These are phyloP conservation scores for Habrosyne pyritoides DNA, from an alignment of 2,888 invertebrate genomes.

Conservation along the genomic window DNA sequence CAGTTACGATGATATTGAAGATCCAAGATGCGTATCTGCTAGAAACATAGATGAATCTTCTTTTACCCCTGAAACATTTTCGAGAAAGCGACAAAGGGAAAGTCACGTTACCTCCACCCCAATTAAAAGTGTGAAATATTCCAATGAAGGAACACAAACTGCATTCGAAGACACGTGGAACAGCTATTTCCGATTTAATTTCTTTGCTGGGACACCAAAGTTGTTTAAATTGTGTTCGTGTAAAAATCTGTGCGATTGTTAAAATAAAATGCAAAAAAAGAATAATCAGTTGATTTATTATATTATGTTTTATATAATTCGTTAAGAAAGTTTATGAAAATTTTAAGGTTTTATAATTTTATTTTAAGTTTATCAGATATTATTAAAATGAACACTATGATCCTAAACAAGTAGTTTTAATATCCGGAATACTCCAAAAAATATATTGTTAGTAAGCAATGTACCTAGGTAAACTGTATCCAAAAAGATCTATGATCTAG, in stretches of 20 bases:
- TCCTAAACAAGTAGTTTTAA: too few relatives aligned
- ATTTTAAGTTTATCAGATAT: too few relatives aligned
- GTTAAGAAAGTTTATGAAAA: not conserved
- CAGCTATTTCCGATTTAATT: not conserved
- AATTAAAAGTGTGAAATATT: not conserved
- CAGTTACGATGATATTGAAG: not conserved
- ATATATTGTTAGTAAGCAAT: too few relatives aligned
- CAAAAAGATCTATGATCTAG: too few relatives aligned
- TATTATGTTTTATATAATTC: not conserved
- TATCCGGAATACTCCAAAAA: too few relatives aligned
- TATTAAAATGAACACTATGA: too few relatives aligned
- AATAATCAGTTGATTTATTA: not conserved
- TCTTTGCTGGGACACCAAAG: constrained; percentile 24
- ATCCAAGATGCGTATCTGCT: not conserved
- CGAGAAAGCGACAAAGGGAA: not conserved
- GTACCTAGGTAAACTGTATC: too few relatives aligned
- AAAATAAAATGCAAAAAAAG: not conserved
- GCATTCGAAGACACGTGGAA: not conserved
- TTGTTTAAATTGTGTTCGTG: constrained; percentile 29
- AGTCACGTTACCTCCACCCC: not conserved
- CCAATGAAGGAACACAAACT: not conserved
- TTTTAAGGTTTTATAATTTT: too few relatives aligned
- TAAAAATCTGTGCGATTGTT: constrained; percentile 1
- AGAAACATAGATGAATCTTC: not conserved
- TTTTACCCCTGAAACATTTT: not conserved